Evolutionary conservation across 2,113 vertebrate species (phyloP).

Genomic region (Tursiops truncatus): DNA sequence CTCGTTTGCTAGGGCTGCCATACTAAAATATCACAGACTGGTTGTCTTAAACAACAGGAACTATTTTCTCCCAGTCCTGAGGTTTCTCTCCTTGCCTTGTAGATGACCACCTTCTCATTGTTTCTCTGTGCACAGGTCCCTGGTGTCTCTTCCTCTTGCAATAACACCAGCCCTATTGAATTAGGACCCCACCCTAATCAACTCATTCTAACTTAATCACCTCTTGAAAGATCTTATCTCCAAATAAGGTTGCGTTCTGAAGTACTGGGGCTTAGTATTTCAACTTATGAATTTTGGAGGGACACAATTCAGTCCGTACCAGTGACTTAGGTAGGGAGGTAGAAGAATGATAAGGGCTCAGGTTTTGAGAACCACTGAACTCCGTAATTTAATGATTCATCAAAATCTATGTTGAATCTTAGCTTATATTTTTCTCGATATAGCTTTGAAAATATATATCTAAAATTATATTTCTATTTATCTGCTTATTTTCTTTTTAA

Average conservation of each 20-base stretch:
- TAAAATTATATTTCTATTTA: background rate
- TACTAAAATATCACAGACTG: background rate
- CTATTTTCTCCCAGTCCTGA: background rate
- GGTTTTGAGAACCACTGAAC: background rate
- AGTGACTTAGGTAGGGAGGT: background rate
- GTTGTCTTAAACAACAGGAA: background rate
- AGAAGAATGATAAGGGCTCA: background rate
- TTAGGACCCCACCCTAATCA: background rate
- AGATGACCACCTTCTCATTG: background rate
- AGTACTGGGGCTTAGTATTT: background rate
- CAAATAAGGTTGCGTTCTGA: background rate
- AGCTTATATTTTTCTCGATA: background rate
- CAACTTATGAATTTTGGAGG: background rate
- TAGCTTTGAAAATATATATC: background rate
- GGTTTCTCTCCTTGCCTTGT: background rate
- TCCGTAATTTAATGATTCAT: background rate
- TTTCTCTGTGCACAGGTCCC: rapidly evolving
- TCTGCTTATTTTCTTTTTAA: background rate
- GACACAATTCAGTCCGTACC: background rate
- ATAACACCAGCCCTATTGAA: background rate
- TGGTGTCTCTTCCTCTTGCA: background rate
- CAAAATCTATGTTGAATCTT: background rate
- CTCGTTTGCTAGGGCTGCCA: background rate
- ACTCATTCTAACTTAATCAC: background rate
- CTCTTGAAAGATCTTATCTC: background rate